Evolutionary conservation across 2,113 vertebrate genomes (phyloP).

Genomic region (Mystacornis crossleyi): DNA sequence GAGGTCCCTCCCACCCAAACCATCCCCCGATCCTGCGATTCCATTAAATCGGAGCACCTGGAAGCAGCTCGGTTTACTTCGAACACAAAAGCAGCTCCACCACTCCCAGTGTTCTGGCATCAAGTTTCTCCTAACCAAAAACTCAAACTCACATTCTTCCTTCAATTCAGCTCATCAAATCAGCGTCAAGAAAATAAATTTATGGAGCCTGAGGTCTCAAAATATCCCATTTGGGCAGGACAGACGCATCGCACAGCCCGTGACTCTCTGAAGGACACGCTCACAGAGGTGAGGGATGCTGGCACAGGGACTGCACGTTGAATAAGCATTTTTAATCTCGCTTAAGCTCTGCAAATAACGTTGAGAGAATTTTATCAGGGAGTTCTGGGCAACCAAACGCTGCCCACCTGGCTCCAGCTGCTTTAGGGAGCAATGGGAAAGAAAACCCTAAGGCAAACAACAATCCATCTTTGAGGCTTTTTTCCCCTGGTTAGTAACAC

Average conservation of each 20-base stretch:
- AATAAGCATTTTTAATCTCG: slow-evolving; percentile 34
- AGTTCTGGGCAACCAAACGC: background rate
- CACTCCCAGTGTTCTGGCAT: background rate
- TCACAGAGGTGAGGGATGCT: background rate
- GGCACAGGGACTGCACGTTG: background rate
- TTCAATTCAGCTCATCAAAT: background rate
- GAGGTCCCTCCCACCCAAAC: background rate
- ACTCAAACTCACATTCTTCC: background rate
- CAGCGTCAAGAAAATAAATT: background rate
- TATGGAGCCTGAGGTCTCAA: background rate
- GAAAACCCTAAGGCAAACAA: background rate
- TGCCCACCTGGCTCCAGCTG: background rate
- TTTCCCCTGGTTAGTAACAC: background rate
- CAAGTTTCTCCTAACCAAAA: background rate
- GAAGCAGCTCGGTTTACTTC: background rate
- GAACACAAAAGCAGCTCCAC: background rate
- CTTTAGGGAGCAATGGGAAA: background rate
- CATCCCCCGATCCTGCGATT: background rate
- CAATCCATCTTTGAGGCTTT: background rate
- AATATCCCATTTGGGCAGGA: background rate
- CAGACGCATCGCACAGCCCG: background rate
- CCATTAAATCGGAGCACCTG: background rate
- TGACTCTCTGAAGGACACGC: background rate
- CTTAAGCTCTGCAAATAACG: background rate
- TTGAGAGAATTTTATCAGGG: background rate